phyloP scores from a whole-genome alignment of 2,797 vertebrate genomes.

The Oreonectes daqikongensis region DNA sequence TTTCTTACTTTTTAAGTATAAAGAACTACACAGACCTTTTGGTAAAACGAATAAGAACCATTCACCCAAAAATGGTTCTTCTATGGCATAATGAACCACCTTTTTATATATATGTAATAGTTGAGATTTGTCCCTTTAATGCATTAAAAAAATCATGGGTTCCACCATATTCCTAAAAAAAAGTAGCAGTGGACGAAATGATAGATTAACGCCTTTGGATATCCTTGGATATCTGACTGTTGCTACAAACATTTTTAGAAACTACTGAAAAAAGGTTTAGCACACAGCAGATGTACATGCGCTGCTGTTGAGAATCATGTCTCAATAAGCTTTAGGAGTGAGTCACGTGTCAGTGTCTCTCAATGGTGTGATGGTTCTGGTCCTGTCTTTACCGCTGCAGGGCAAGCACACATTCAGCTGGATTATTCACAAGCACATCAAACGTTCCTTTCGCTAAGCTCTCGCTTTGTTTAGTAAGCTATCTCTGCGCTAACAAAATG shows the following conservation, averaged over 20 bases:
- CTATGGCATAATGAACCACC: too few relatives aligned
- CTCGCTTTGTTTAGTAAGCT: constrained; percentile 55
- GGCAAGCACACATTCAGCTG: constrained; percentile 50
- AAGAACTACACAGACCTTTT: too few relatives aligned
- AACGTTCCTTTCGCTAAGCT: constrained; percentile 44
- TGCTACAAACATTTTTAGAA: neutral
- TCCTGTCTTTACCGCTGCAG: constrained; percentile 38
- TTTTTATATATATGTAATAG: too few relatives aligned
- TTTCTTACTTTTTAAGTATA: too few relatives aligned
- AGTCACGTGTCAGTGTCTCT: constrained; percentile 36
- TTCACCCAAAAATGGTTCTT: too few relatives aligned
- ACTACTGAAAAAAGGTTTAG: constrained; percentile 18
- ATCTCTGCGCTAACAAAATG: constrained; percentile 49
- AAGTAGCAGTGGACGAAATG: neutral
- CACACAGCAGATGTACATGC: constrained; percentile 19
- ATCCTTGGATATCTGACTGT: too few relatives aligned
- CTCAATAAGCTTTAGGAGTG: constrained; percentile 38
- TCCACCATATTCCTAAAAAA: neutral
- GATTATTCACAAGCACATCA: constrained; percentile 54
- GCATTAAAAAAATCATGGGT: too few relatives aligned
- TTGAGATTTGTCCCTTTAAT: too few relatives aligned
- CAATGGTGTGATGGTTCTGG: constrained; percentile 32
- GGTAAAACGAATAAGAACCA: too few relatives aligned
- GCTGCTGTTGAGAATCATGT: constrained; percentile 27
- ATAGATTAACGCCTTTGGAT: neutral